phyloP scores from a whole-genome alignment of 2,797 vertebrate genomes.

The Molossus molossus region DNA sequence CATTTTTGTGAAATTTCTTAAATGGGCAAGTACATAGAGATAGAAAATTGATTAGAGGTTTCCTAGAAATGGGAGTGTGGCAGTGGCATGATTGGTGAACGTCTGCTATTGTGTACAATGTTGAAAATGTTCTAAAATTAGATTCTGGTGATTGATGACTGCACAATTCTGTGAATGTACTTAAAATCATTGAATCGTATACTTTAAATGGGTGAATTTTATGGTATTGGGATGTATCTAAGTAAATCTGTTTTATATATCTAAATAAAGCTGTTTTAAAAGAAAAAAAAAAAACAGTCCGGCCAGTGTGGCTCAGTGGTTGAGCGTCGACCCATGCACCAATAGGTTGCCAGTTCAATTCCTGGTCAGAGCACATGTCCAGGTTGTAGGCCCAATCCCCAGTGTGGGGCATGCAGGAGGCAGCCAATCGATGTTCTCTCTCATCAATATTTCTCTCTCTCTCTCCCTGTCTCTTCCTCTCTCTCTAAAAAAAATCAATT shows the following conservation, averaged over 20 bases:
- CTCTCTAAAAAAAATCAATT: too few species aligned
- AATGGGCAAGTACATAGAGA: not conserved
- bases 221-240: not conserved
- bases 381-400: too few species aligned
- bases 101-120: not conserved
- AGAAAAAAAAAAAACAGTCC: not conserved
- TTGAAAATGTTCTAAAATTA: slow-evolving; percentile 41
- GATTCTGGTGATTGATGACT: slow-evolving; percentile 16
- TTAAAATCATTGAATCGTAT: slow-evolving; percentile 1
- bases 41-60: slow-evolving; percentile 17
- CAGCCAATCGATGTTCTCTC: too few species aligned
- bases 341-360: too few species aligned
- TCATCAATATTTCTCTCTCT: too few species aligned
- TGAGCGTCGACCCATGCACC: too few species aligned
- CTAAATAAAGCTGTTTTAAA: slow-evolving; percentile 40
- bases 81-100: not conserved
- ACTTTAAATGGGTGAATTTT: slow-evolving; percentile 37
- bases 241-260: slow-evolving; percentile 24
- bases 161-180: not conserved
- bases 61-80: not conserved
- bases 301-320: too few species aligned
- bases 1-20: slow-evolving; percentile 33
- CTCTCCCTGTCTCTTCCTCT: too few species aligned
- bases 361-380: too few species aligned
- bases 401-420: too few species aligned